phyloP scores from a whole-genome alignment of 2,797 vertebrate genomes.

The Anguilla megastoma region DNA sequence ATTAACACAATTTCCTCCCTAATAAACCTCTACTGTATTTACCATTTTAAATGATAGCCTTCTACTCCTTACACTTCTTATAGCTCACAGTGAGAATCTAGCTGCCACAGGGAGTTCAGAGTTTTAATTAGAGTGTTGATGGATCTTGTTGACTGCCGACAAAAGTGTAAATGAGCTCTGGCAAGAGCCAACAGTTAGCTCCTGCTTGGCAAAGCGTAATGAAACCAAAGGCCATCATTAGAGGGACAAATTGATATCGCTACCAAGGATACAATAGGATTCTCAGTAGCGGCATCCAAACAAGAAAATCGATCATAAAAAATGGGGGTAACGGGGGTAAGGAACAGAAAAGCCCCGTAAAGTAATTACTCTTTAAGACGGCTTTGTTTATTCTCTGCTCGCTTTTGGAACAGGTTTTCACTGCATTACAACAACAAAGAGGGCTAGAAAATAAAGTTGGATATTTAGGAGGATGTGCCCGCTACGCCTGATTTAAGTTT shows the following conservation, averaged over 20 bases:
- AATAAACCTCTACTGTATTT: neutral
- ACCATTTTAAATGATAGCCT: neutral
- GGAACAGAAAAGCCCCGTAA: slow-evolving; percentile 50
- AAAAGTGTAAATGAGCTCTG: neutral
- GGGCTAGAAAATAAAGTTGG: slow-evolving; percentile 55
- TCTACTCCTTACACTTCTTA: neutral
- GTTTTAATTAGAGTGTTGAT: neutral
- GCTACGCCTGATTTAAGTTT: slow-evolving; percentile 55
- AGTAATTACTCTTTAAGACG: slow-evolving; percentile 61
- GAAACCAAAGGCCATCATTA: slow-evolving; percentile 14
- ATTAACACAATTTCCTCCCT: neutral
- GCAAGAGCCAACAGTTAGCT: neutral
- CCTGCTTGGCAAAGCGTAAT: neutral
- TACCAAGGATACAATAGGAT: slow-evolving; percentile 42
- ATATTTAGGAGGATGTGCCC: slow-evolving; percentile 53
- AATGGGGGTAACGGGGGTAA: slow-evolving; percentile 37
- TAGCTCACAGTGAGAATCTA: neutral
- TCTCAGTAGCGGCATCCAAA: slow-evolving; percentile 44
- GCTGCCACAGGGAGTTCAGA: neutral
- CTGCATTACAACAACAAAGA: slow-evolving; percentile 57
- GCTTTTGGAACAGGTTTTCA: slow-evolving; percentile 52
- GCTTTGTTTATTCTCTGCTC: slow-evolving; percentile 53
- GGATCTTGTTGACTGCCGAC: neutral
- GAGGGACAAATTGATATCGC: slow-evolving; percentile 19
- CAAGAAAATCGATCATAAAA: slow-evolving; percentile 52